Conservation (phyloP, 2,113 vertebrate species). For the Daboia siamensis region DNA sequence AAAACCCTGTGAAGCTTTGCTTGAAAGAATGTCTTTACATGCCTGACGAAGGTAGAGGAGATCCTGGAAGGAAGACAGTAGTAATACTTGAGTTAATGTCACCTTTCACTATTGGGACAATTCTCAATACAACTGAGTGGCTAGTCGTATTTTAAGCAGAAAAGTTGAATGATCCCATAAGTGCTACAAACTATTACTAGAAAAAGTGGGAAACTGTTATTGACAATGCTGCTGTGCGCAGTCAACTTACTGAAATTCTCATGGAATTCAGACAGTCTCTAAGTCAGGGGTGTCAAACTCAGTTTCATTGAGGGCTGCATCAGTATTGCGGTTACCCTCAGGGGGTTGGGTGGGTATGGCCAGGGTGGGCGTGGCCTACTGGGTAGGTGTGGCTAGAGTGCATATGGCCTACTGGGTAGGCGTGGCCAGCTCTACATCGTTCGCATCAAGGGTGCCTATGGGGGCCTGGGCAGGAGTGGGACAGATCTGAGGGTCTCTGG, state of each 20-base stretch:
- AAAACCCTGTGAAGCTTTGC: not conserved
- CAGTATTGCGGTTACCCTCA: too few relatives aligned
- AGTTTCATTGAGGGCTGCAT: too few relatives aligned
- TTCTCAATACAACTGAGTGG: not conserved
- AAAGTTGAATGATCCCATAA: not conserved
- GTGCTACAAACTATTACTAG: not conserved
- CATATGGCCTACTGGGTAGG: too few relatives aligned
- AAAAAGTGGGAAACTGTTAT: not conserved
- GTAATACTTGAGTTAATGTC: not conserved
- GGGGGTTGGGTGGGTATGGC: too few relatives aligned
- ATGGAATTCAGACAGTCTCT: not conserved
- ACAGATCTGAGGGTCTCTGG: too few relatives aligned
- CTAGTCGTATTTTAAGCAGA: not conserved
- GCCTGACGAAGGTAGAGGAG: not conserved
- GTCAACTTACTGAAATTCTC: not conserved
- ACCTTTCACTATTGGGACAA: not conserved
- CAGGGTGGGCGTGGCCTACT: too few relatives aligned
- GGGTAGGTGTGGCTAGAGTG: too few relatives aligned
- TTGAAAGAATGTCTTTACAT: slow-evolving; percentile 14
- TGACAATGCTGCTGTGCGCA: not conserved
- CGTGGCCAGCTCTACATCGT: too few relatives aligned
- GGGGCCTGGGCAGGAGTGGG: too few relatives aligned
- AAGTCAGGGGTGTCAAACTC: too few relatives aligned
- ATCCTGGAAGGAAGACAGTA: not conserved
- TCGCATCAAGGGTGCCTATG: too few relatives aligned